Evolutionary conservation across 1,140 invertebrate species (phyloP).

Genomic region (Drosophila saltans): DNA sequence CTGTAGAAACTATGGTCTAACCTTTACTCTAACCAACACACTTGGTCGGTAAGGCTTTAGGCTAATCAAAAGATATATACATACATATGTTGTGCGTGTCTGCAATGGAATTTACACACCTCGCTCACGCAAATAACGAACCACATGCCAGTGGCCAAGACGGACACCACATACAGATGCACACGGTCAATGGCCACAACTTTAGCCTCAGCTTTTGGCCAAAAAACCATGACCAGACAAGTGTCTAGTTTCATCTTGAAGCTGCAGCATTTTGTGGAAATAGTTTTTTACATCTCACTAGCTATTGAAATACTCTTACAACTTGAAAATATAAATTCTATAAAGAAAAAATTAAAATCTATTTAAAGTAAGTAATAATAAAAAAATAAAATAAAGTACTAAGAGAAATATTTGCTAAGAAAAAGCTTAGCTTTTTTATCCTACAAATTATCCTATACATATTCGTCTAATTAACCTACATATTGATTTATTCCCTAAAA

Average conservation of each 20-base stretch:
- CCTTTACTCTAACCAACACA: background rate
- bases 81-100: conserved; percentile 27
- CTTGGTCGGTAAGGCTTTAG: conserved; percentile 1
- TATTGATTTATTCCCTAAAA: background rate
- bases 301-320: background rate
- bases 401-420: too few relatives aligned
- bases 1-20: background rate
- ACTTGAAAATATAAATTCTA: too few relatives aligned
- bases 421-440: too few relatives aligned
- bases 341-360: too few relatives aligned
- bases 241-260: conserved; percentile 7
- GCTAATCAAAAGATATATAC: conserved; percentile 13
- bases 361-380: too few relatives aligned
- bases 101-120: conserved; percentile 64
- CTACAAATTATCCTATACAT: too few relatives aligned
- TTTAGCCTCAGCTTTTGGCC: conserved; percentile 55
- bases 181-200: conserved; percentile 56
- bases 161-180: conserved; percentile 27
- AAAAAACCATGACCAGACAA: conserved; percentile 39
- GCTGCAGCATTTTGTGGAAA: conserved; percentile 31
- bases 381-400: too few relatives aligned
- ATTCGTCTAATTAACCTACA: too few relatives aligned
- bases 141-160: conserved; percentile 10
- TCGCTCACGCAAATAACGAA: conserved; percentile 44
- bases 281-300: conserved; percentile 27